phyloP scores from a whole-genome alignment of 2,888 invertebrate genomes.

The Amiota communis region DNA sequence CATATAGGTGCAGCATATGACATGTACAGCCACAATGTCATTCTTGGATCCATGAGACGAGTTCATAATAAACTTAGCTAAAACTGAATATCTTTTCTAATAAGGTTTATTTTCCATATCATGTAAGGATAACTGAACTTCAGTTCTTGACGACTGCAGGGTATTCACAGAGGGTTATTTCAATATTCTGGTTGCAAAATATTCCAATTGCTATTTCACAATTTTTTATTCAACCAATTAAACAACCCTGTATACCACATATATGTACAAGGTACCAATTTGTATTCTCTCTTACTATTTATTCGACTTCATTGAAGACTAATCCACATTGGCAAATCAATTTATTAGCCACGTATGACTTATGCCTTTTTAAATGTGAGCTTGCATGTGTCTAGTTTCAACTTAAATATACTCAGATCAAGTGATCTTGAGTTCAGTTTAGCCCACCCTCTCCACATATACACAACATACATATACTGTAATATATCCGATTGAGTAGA shows the following conservation, averaged over 20 bases:
- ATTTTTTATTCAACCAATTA: no score
- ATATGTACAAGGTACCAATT: neutral
- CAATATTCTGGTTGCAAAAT: neutral
- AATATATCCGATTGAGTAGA: slow-evolving; percentile 40
- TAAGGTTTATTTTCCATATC: no score
- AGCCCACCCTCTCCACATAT: slow-evolving; percentile 24
- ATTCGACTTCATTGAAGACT: slow-evolving; percentile 49
- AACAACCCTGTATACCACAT: no score
- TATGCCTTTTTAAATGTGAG: slow-evolving; percentile 71
- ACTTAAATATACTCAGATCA: slow-evolving; percentile 46
- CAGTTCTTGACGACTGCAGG: neutral
- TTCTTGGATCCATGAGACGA: no score
- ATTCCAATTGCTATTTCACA: neutral
- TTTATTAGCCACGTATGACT: slow-evolving; percentile 71
- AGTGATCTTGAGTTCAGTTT: slow-evolving; percentile 17
- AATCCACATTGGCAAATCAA: slow-evolving; percentile 69
- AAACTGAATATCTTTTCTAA: no score
- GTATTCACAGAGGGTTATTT: neutral
- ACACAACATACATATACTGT: no score
- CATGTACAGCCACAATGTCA: no score
- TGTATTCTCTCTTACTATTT: neutral
- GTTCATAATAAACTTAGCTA: no score
- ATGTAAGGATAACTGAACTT: no score
- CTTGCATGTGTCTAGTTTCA: slow-evolving; percentile 63
- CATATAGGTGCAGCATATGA: no score